Percentiles rank a stretch among this genome's conserved stretches.
phyloP scores from a whole-genome alignment of 1,140 invertebrate species.

The Orussus abietinus region DNA sequence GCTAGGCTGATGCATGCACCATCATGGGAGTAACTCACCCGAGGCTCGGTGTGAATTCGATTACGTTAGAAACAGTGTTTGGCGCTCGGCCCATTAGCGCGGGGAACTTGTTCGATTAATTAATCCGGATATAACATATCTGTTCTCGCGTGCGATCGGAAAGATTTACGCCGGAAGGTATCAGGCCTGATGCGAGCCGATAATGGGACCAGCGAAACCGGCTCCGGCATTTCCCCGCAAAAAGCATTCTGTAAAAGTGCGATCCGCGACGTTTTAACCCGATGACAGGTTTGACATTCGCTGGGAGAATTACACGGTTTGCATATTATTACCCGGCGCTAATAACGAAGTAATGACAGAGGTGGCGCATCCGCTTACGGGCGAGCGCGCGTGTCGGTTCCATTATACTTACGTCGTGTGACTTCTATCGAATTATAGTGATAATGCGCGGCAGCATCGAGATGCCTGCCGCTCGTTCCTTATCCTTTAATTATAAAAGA shows the following conservation, averaged over 20 bases:
- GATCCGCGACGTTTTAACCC: no score
- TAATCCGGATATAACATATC: conserved; percentile 23
- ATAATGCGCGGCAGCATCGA: conserved; percentile 1
- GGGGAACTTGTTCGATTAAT: conserved; percentile 28
- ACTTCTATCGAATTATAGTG: not conserved
- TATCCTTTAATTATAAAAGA: conserved; percentile 28
- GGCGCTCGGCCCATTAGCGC: conserved; percentile 22
- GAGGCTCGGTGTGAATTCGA: conserved; percentile 28
- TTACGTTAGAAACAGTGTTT: conserved; percentile 33
- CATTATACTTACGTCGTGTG: no score
- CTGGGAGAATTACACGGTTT: no score
- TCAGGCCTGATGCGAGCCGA: no score
- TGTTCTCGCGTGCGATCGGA: no score
- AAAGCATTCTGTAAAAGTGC: no score
- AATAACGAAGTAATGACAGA: not conserved
- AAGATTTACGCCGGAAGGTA: no score
- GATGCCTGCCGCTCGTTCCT: not conserved
- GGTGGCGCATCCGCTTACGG: not conserved
- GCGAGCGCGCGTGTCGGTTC: no score
- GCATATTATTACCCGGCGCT: no score
- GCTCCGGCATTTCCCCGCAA: no score
- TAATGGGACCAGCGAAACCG: no score
- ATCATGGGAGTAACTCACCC: not conserved
- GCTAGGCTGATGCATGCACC: not conserved
- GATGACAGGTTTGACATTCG: no score